Percentiles rank a stretch among this genome's conserved stretches.
phyloP scores from a whole-genome alignment of 2,113 vertebrate genomes.

The Myotis brandtii region DNA sequence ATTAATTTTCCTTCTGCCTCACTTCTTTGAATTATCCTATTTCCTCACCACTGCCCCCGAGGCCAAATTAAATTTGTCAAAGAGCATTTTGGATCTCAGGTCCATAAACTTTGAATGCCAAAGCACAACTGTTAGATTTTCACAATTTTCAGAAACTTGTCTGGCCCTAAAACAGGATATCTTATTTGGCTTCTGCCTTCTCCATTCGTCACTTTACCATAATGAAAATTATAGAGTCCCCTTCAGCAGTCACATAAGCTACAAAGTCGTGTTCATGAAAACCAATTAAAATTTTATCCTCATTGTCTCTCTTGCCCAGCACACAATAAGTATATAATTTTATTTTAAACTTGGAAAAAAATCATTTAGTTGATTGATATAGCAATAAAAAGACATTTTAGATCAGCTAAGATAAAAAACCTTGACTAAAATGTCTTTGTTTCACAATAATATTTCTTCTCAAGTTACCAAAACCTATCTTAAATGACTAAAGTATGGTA shows the following conservation, averaged over 20 bases:
- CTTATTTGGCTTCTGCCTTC: constrained; percentile 69
- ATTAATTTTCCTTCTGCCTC: constrained; percentile 68
- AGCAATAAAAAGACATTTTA: constrained; percentile 85
- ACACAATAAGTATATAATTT: constrained; percentile 71
- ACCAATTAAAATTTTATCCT: constrained; percentile 79
- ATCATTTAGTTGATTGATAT: constrained; percentile 85
- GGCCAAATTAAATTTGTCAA: constrained; percentile 64
- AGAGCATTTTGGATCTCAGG: constrained; percentile 53
- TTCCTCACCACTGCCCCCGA: constrained; percentile 32
- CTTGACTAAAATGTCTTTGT: constrained; percentile 77
- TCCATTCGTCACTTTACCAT: constrained; percentile 70
- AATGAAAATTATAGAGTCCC: constrained; percentile 68
- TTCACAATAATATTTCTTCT: constrained; percentile 75
- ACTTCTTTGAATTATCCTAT: constrained; percentile 34
- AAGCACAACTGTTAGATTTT: constrained; percentile 60
- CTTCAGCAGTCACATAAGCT: constrained; percentile 71
- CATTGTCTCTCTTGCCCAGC: constrained; percentile 69
- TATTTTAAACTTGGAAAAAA: constrained; percentile 81
- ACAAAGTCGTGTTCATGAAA: constrained; percentile 74
- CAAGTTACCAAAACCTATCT: constrained; percentile 66
- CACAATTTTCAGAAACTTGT: constrained; percentile 56
- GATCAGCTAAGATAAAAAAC: constrained; percentile 83
- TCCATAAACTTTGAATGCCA: constrained; percentile 64
- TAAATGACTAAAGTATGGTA: constrained; percentile 64
- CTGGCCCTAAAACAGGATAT: constrained; percentile 41